These are phyloP conservation scores for Dendroctonus valens DNA, from an alignment of 1,140 invertebrate species.

Conservation along the genomic window DNA sequence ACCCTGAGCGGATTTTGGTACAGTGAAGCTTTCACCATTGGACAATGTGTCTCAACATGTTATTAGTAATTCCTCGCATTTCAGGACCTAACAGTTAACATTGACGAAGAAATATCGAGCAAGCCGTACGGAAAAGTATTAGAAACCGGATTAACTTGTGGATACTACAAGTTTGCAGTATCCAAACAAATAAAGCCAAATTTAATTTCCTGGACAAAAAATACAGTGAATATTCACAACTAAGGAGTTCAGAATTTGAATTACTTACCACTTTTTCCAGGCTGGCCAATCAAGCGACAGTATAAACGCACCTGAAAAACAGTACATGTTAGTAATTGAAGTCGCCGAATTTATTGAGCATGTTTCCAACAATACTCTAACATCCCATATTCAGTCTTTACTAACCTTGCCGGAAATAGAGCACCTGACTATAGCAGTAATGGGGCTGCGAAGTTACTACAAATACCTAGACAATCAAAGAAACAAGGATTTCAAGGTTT, in stretches of 20 bases:
- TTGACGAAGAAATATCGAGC: conserved; percentile 52
- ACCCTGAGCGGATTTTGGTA: conserved; percentile 52
- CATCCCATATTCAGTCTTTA: conserved; percentile 41
- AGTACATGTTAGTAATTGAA: conserved; percentile 51
- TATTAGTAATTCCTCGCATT: conserved; percentile 28
- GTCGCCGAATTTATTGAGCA: conserved; percentile 48
- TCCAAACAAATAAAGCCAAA: conserved; percentile 47
- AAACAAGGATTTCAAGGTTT: conserved; percentile 23
- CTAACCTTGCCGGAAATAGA: conserved; percentile 40
- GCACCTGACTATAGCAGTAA: conserved; percentile 51
- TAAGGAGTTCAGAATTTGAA: not conserved
- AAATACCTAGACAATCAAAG: conserved; percentile 16
- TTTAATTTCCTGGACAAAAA: conserved; percentile 52
- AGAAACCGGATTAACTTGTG: conserved; percentile 38
- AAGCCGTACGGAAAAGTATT: conserved; percentile 45
- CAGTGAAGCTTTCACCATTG: too few species aligned
- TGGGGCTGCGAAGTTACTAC: conserved; percentile 54
- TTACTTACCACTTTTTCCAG: not conserved
- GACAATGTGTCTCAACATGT: too few species aligned
- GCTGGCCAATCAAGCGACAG: conserved; percentile 18
- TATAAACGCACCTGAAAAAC: conserved; percentile 30
- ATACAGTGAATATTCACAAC: conserved; percentile 24
- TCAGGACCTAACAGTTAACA: conserved; percentile 53
- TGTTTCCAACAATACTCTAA: conserved; percentile 47
- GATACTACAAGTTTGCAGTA: conserved; percentile 44